Evolutionary conservation across 2,888 invertebrate species (phyloP), one percentile per base, ranked within the genome.

Genomic region (Protonemura montana): DNA sequence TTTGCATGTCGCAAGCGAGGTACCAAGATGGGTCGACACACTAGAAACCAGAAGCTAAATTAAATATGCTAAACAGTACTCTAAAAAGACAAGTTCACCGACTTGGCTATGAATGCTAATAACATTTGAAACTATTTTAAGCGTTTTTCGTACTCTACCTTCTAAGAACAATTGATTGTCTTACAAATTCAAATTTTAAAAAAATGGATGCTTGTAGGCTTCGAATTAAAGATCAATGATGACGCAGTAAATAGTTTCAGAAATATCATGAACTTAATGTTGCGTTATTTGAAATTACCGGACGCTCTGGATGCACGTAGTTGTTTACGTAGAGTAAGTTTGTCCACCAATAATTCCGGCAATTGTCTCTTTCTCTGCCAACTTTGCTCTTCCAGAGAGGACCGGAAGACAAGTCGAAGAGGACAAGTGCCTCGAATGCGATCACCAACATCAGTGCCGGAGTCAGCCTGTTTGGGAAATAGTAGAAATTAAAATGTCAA

Each of bases 271-370:
- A 35, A 35, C 35, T 6, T 2, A 59, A 16, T 59, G 1, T 59
- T 21, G 78, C 78, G n/a, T 26, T 78, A 10, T 0, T 27, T 26
- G n/a, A n/a, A 21, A 30, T n/a, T 82, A 85, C 85, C 35, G 85
- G 82, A 26, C 27, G 26, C 13, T 80, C 76, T 21, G 82, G 35
- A 7, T 83, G 82, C 7, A 87, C 86, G 59, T 88, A 88, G 77
- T 88, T 88, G 59, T 87, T 88, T 30, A 88, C 85, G 80, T 88
- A 87, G 10, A 88, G 83, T 0, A 87, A 26, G 59, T 88, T 88
- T 10, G 87, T 76, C 88, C 88, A 88, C 88, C 88, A 88, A 82
- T 88, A 84, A 5, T 77, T 27, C 25, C 80, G 41, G 77, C 89
- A 89, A 28, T 87, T 86, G 13, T 88, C 87, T 21, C 86, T 80